phyloP scores from a whole-genome alignment of 2,888 invertebrate genomes.

The Colletes collaris region DNA sequence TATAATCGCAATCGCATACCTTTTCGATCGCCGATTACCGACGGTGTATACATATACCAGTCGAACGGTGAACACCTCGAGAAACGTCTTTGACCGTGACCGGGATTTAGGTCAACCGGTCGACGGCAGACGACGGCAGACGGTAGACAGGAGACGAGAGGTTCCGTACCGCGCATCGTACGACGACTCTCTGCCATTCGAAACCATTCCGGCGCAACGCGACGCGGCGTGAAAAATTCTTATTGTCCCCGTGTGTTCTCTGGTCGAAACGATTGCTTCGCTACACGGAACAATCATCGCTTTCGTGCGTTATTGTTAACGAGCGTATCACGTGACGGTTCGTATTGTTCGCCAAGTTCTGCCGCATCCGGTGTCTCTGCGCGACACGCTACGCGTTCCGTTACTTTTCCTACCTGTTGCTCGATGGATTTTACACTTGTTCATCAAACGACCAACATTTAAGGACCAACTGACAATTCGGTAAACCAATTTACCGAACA shows the following conservation, averaged over 20 bases:
- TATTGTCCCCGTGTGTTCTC: slow-evolving; percentile 29
- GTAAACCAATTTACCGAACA: too few species aligned
- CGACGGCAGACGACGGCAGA: slow-evolving; percentile 43
- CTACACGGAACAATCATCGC: slow-evolving; percentile 10
- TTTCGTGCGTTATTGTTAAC: slow-evolving; percentile 43
- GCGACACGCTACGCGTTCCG: slow-evolving; percentile 38
- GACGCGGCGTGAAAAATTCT: slow-evolving; percentile 44
- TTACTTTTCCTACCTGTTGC: slow-evolving; percentile 35
- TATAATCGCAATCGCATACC: slow-evolving; percentile 34
- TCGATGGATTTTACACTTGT: background rate
- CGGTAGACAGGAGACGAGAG: slow-evolving; percentile 56
- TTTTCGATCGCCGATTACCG: slow-evolving; percentile 37
- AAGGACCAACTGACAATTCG: background rate
- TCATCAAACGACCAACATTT: background rate
- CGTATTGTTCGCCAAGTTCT: slow-evolving; percentile 42
- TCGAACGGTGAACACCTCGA: slow-evolving; percentile 38
- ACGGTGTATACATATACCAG: slow-evolving; percentile 21
- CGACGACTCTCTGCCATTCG: slow-evolving; percentile 28
- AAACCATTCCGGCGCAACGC: slow-evolving; percentile 60
- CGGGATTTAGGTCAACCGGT: slow-evolving; percentile 81
- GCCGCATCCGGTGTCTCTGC: slow-evolving; percentile 19
- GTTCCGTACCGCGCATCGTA: slow-evolving; percentile 45
- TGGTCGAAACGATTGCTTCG: slow-evolving; percentile 68
- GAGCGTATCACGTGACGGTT: slow-evolving; percentile 51
- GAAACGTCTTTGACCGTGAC: slow-evolving; percentile 78